Evolutionary conservation across 2,888 invertebrate species (phyloP).

Genomic region (Erebia epiphron): DNA sequence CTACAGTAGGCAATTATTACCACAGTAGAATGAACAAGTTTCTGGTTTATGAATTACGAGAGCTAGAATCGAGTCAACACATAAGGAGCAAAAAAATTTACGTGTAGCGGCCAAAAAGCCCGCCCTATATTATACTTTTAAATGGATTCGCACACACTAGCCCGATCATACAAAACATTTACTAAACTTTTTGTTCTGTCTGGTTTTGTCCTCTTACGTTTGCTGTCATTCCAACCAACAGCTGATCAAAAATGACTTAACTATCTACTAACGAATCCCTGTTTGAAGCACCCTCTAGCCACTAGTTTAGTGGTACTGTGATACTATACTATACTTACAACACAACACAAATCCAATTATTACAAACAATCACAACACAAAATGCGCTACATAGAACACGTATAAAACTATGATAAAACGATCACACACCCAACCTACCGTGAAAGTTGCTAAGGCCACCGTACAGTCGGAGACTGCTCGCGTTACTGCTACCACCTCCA

Average conservation of each 20-base stretch:
- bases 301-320: neutral
- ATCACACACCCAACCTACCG: constrained; percentile 30
- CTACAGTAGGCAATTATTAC: too few relatives aligned
- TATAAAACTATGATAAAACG: neutral
- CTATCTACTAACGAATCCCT: too few relatives aligned
- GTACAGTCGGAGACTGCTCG: constrained; percentile 33
- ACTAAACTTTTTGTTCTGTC: too few relatives aligned
- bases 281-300: neutral
- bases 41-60: too few relatives aligned
- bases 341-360: constrained; percentile 2
- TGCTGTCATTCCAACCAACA: neutral
- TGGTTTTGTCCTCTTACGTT: too few relatives aligned
- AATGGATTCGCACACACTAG: too few relatives aligned
- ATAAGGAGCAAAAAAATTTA: too few relatives aligned
- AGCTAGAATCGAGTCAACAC: too few relatives aligned
- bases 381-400: constrained; percentile 6
- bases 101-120: too few relatives aligned
- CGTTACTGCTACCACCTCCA: constrained; percentile 32
- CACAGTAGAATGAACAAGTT: too few relatives aligned
- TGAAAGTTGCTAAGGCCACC: constrained; percentile 34
- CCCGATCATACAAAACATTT: too few relatives aligned
- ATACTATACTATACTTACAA: neutral
- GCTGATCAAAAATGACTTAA: neutral
- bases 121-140: too few relatives aligned
- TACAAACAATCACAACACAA: constrained; percentile 13